These are phyloP conservation scores for Ictalurus furcatus DNA, from an alignment of 2,113 vertebrate genomes.

Conservation along the genomic window DNA sequence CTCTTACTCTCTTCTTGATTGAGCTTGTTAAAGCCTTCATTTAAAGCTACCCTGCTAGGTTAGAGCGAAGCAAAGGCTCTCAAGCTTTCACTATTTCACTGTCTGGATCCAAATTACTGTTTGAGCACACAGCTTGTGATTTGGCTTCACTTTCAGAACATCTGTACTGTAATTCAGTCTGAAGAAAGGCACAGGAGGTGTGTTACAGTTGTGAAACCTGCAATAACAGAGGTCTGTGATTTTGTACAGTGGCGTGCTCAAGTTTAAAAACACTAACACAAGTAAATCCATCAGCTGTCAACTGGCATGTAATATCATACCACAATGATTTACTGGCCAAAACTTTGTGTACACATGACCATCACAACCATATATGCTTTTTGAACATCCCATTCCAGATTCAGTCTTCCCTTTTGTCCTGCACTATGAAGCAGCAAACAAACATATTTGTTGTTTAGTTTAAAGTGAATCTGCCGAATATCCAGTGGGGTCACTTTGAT, in stretches of 20 bases:
- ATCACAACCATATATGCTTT: not conserved
- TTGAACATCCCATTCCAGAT: not conserved
- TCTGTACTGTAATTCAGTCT: conserved; percentile 38
- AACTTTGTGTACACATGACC: not conserved
- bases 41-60: conserved; percentile 62
- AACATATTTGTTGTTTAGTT: not conserved
- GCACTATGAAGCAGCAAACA: not conserved
- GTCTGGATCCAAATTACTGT: conserved; percentile 63
- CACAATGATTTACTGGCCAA: not conserved
- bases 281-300: not conserved
- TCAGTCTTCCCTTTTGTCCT: not conserved
- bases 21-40: conserved; percentile 66
- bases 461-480: not conserved
- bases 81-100: conserved; percentile 60
- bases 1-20: conserved; percentile 59
- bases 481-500: not conserved
- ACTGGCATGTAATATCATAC: not conserved
- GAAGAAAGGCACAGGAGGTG: not conserved
- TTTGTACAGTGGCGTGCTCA: not conserved
- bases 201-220: not conserved
- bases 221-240: not conserved
- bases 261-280: not conserved
- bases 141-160: conserved; percentile 46
- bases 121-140: conserved; percentile 52
- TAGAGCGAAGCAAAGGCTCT: conserved; percentile 54